Conservation (phyloP, 2,113 vertebrate species). For the Cavia aperea region DNA sequence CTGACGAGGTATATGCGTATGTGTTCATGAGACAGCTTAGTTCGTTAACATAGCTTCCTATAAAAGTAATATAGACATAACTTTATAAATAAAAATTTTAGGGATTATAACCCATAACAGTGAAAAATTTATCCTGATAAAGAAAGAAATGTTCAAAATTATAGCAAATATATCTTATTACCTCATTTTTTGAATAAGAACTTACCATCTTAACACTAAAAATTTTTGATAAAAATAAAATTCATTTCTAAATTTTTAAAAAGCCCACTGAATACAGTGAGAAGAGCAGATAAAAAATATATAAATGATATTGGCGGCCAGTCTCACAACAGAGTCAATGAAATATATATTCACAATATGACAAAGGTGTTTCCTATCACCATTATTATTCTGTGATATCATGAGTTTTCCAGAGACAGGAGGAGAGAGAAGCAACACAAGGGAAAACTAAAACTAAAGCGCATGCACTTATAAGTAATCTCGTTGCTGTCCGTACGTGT, state of each 20-base stretch:
- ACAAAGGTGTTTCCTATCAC: not conserved
- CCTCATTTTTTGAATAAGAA: not conserved
- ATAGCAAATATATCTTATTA: not conserved
- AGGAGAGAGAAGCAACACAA: not conserved
- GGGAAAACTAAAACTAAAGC: not conserved
- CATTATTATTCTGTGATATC: not conserved
- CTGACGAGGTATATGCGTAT: not conserved
- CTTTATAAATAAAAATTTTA: constrained; percentile 5
- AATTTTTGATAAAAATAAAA: not conserved
- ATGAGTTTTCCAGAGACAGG: not conserved
- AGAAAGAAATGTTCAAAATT: not conserved
- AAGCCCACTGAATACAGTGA: not conserved
- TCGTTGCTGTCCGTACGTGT: not conserved
- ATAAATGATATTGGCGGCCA: not conserved
- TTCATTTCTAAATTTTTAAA: not conserved
- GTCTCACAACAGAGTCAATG: not conserved
- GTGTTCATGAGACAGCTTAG: not conserved
- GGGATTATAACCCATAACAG: not conserved
- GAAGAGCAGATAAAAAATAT: not conserved
- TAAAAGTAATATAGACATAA: not conserved
- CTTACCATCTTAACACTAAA: not conserved
- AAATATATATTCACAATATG: not conserved
- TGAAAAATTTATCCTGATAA: not conserved
- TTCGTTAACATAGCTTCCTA: not conserved
- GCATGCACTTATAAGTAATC: not conserved